A percentile compares a stretch with the other conserved stretches of the same genome.
Evolutionary conservation across 1,140 invertebrate genomes (phyloP).

Genomic region (Penaeus vannamei): DNA sequence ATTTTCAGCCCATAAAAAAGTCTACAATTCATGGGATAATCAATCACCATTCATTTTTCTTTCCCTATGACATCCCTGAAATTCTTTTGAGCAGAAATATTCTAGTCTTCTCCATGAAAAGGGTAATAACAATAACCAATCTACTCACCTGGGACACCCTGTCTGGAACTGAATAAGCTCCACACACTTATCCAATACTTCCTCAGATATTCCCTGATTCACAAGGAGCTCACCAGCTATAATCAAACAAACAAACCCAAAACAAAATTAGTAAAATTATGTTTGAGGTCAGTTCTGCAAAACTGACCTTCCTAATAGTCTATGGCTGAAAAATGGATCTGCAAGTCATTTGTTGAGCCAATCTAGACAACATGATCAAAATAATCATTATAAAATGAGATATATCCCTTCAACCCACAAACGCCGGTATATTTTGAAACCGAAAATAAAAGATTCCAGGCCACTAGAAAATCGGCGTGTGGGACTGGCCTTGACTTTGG

Average conservation of each 20-base stretch:
- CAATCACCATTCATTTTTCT: background rate
- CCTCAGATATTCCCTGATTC: constrained; percentile 52
- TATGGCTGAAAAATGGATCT: too few species aligned
- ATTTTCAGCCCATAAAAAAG: background rate
- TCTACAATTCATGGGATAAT: too few species aligned
- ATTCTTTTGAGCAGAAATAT: background rate
- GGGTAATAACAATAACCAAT: background rate
- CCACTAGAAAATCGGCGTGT: background rate
- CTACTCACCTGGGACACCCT: constrained; percentile 63
- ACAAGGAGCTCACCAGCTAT: constrained; percentile 59
- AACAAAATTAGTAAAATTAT: background rate
- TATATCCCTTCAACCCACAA: too few species aligned
- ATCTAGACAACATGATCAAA: too few species aligned
- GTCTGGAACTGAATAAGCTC: constrained; percentile 63
- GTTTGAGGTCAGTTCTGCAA: too few species aligned
- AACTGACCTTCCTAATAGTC: too few species aligned
- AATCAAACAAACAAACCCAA: background rate
- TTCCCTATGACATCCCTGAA: background rate
- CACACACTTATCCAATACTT: constrained; percentile 62
- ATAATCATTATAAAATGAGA: too few species aligned
- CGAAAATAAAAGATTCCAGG: background rate
- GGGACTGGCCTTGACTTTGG: background rate
- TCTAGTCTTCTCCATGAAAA: too few species aligned
- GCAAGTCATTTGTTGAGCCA: too few species aligned
- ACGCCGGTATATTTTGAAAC: too few species aligned